Base-by-base conservation (phyloP, 2,113 vertebrate species). In the Prunella himalayana region DNA sequence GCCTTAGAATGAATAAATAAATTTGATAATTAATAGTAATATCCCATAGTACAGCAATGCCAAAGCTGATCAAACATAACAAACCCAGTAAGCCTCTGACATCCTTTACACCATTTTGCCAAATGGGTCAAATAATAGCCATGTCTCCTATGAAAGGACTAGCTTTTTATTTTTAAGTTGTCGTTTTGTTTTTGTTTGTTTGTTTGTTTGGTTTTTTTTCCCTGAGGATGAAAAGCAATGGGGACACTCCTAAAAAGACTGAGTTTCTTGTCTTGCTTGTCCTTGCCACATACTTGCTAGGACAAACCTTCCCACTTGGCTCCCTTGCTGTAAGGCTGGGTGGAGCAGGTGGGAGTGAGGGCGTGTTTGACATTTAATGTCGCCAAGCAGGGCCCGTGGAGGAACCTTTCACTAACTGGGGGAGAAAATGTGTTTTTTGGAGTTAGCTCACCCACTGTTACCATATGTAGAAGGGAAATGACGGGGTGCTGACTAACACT, bases 401-500 rank as follows among this genome's bases (percentile, higher is more conserved):
- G 45, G 13, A 59, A 35, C 90, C 86, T 94, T 95, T 95, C 86
- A 94, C 95, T 86, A 71, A 87, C 88, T 23, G 19, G 50, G 10
- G 13, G 80, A 88, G 90, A 92, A 93, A 97, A 96, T 42, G 86
- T 2, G 2, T 54, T 94, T 97, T 94, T 97, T 51, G 39, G 77
- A 88, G 90, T 89, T 84, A 95, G 87, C 59, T 94, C 80, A 73
- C 92, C 96, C 85, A 71, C 86, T 90, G 94, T 92, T 84, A 92
- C 96, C 81, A 57, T 79, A 81, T 44, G 92, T 92, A 97, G 97
- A 96, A 97, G 96, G 59, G 82, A 98, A 97, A 92, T 91, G 90
- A 98, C 91, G 97, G 96, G 92, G 88, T 94, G 95, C 86, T 97
- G 97, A 98, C 96, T 97, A 97, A 97, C 82, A 37, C 92, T 72